Evolutionary conservation across 2,888 invertebrate genomes (phyloP), one percentile per base, ranked within the genome.

Genomic region (Stenotaenia linearis): DNA sequence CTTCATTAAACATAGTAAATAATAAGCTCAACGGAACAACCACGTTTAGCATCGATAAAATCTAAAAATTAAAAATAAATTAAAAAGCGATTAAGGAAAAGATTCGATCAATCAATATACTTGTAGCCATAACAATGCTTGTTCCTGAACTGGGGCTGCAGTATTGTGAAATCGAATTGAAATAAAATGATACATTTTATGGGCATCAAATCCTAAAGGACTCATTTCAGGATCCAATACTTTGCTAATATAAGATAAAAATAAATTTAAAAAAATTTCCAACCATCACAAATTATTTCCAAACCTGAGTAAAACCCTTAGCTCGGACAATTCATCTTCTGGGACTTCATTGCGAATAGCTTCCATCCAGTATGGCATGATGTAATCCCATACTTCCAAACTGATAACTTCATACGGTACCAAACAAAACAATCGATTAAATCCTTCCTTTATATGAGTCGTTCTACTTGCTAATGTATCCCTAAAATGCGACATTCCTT

Each of bases 321-420:
- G 87, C 85, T 96, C 95, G 77, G 90, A 88, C 69, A 95, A 88
- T 84, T 96, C 97, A 85, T 95, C 93, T 85, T 95, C 94, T 0
- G 94, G 94, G 0, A 96, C 94, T 85, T 96, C 95, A 81, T 93
- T 93, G 78, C 94, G 94, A 82, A 99, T 95, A 0, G 97, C 96
- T 87, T 98, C 97, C 92, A 99, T 93, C 99, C 99, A 99, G 84
- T 95, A 93, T 0, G 99, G 98, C 96, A 99, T 99, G 25, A 99
- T 96, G 85, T 93, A 93, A 85, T 97, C 95, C 99, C 99, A 99
- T 80, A 89, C 95, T 84, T 97, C 95, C 82, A 94, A 92, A 0
- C 96, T 95, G 82, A 99, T 95, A 30, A 99, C 94, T 83, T 98
- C 98, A 86, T 99, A 99, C 0, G 99, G 98, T 37, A 98, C 96